phyloP scores from a whole-genome alignment of 2,113 vertebrate species.

The Sus scrofa region DNA sequence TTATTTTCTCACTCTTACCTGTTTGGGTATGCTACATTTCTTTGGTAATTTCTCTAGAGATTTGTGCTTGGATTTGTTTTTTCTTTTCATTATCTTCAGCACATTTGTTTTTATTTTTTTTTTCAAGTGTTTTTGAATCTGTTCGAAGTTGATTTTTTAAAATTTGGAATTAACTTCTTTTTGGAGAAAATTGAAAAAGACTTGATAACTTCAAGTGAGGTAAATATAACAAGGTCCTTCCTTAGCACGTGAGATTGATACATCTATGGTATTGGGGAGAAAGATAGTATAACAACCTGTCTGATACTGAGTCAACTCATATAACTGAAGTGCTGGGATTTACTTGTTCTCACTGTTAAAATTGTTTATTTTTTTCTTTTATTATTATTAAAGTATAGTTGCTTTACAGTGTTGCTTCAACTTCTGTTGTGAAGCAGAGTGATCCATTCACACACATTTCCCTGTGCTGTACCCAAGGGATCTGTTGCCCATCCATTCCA shows the following conservation, averaged over 20 bases:
- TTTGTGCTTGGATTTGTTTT: constrained; percentile 83
- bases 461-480: no score
- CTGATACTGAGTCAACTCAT: constrained; percentile 17
- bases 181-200: constrained; percentile 68
- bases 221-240: background rate
- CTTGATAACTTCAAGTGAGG: background rate
- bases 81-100: constrained; percentile 84
- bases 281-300: background rate
- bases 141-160: constrained; percentile 67
- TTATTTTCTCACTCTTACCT: constrained; percentile 89
- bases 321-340: background rate
- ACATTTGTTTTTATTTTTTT: constrained; percentile 82
- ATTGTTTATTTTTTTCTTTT: background rate
- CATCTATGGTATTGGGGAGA: background rate
- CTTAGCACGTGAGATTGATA: background rate
- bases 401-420: no score
- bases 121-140: constrained; percentile 71
- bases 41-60: constrained; percentile 89
- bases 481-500: no score
- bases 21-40: constrained; percentile 87
- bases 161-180: constrained; percentile 70
- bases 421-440: no score
- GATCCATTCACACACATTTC: no score
- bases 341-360: constrained; percentile 47
- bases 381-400: no score